Percentiles rank a stretch among this genome's conserved stretches.
Evolutionary conservation across 2,797 vertebrate genomes (phyloP).

Genomic region (Falco rusticolus): DNA sequence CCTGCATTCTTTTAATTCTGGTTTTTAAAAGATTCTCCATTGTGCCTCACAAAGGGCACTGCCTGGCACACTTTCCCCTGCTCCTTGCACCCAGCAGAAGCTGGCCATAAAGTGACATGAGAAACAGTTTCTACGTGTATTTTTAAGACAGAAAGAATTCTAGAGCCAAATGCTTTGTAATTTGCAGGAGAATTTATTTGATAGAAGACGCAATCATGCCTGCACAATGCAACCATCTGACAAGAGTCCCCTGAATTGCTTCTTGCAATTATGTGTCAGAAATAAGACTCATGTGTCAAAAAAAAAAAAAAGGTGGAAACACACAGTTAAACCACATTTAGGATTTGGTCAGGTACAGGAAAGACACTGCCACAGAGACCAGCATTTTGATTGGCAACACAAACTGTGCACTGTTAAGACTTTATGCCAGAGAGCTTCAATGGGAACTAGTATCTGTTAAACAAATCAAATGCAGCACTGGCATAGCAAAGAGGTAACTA

Average conservation of each 20-base stretch:
- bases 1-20: neutral
- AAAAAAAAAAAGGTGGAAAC: neutral
- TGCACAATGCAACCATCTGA: neutral
- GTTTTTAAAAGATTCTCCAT: neutral
- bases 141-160: neutral
- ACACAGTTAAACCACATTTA: rapidly evolving
- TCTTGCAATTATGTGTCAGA: neutral
- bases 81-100: neutral
- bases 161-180: neutral
- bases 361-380: neutral
- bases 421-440: neutral
- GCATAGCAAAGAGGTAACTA: neutral
- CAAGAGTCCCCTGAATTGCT: neutral
- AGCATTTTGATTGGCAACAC: neutral
- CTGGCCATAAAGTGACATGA: rapidly evolving
- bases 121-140: neutral
- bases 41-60: neutral
- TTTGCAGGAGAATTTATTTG: neutral
- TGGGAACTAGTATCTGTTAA: neutral
- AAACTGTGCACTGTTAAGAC: neutral
- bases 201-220: neutral
- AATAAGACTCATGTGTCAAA: neutral
- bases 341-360: neutral
- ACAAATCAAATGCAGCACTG: neutral
- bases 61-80: neutral